These are phyloP conservation scores for Hypsibius dujardini DNA, from an alignment of 1,140 invertebrate species.

Conservation along the genomic window DNA sequence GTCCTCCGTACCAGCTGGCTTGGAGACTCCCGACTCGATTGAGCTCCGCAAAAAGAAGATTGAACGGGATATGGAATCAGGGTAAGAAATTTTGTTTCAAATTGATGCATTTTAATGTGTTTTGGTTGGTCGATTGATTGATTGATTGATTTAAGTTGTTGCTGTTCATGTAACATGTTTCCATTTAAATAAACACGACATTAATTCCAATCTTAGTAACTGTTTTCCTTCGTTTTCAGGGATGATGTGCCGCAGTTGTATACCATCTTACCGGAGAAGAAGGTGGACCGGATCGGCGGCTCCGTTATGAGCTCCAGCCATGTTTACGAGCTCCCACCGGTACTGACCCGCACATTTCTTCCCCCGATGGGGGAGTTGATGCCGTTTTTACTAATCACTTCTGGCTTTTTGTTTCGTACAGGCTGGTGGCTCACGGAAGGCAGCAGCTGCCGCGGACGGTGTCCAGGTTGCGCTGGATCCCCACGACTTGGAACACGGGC, in stretches of 20 bases:
- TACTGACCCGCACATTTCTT: conserved; percentile 23
- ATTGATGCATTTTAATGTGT: not conserved
- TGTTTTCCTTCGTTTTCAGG: conserved; percentile 33
- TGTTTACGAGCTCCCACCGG: conserved; percentile 69
- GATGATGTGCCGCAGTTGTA: conserved; percentile 75
- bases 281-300: conserved; percentile 64
- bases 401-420: not conserved
- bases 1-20: conserved; percentile 67
- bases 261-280: conserved; percentile 82
- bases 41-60: conserved; percentile 91
- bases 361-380: too few species aligned
- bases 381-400: too few species aligned
- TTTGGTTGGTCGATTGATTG: not conserved
- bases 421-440: not conserved
- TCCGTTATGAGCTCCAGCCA: conserved; percentile 93
- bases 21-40: conserved; percentile 95
- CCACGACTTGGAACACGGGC: conserved; percentile 49
- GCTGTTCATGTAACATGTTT: conserved; percentile 18
- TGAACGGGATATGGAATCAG: conserved; percentile 80
- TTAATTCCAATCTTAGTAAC: too few species aligned
- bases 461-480: conserved; percentile 91
- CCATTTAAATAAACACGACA: too few species aligned
- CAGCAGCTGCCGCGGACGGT: conserved; percentile 28
- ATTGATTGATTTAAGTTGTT: conserved; percentile 8
- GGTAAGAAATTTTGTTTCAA: conserved; percentile 37